Base-by-base conservation (phyloP, 2,888 invertebrate species). In the Thymelicus sylvestris region DNA sequence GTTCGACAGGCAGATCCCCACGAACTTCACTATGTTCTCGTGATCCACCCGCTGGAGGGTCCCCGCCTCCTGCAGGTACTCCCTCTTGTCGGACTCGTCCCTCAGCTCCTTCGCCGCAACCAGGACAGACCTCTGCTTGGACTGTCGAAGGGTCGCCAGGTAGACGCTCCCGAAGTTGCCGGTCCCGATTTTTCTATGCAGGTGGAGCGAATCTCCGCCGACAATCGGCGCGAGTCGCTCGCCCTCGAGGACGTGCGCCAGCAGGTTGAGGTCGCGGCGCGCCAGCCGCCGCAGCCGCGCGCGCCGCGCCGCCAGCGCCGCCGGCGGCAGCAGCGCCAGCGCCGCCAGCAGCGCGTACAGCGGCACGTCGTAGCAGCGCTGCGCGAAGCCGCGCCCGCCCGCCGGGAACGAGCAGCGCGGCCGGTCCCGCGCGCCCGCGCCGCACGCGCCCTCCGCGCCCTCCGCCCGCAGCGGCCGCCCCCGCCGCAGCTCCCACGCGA, bases 101-200 rank as follows among this genome's bases (percentile, higher is more conserved):
- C 97, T 97, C 3, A 98, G 91, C 0, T 97, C 97, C 88, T 98
- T 98, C 0, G 97, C 97, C 7, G 97, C 97, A 2, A 97, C 97
- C 0, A 96, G 95, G 48, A 97, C 86, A 12, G 76, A 65, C 6
- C 78, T 74, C 2, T 71, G 59, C 19, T 75, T 76, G 69, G 75
- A 87, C 76, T 74, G 74, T 6, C 79, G 80, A 60, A 91, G 74
- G 70, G 82, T 76, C 0, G 84, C 89, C 24, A 83, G 78, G 59
- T 81, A 79, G 59, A 91, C 91, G 71, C 83, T 81, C 1, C 90
- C 91, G 75, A 83, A 88, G 52, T 81, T 81, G 1, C 91, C 91
- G 2, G 80, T 75, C 7, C 92, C 91, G 0, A 90, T 81, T 75
- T 82, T 79, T 61, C 83, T 81, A 67, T 79, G 78, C 38, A 86